Conservation (phyloP, 2,797 vertebrate species). For the Jordanella pulchra region DNA sequence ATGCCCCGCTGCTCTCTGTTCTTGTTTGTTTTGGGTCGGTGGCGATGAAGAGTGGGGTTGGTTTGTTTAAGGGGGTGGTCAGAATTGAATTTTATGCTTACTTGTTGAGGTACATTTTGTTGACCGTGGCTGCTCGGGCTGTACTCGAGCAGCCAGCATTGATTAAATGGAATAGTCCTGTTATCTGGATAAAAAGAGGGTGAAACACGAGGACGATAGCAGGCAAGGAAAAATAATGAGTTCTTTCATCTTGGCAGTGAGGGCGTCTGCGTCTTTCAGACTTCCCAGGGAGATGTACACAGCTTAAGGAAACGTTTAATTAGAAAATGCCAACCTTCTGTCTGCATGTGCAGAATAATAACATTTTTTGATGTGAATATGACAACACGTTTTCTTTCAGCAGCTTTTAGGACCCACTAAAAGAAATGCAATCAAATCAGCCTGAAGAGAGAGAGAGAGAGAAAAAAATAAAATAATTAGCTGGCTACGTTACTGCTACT, state of each 20-base stretch:
- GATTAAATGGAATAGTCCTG: constrained; percentile 73
- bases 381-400: constrained; percentile 56
- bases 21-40: constrained; percentile 68
- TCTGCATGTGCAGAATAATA: constrained; percentile 68
- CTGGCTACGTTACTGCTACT: constrained; percentile 34
- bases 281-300: constrained; percentile 74
- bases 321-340: constrained; percentile 78
- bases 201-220: constrained; percentile 63
- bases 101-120: constrained; percentile 72
- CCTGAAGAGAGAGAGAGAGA: constrained; percentile 59
- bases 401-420: constrained; percentile 39
- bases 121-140: constrained; percentile 47
- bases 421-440: constrained; percentile 65
- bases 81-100: constrained; percentile 69
- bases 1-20: constrained; percentile 62
- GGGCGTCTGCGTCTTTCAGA: constrained; percentile 64
- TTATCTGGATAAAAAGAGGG: constrained; percentile 72
- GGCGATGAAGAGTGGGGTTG: constrained; percentile 6
- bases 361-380: constrained; percentile 59
- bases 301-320: constrained; percentile 82
- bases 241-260: constrained; percentile 75
- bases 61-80: constrained; percentile 16
- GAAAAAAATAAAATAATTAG: constrained; percentile 70
- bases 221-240: constrained; percentile 73
- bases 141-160: constrained; percentile 51